Evolutionary conservation across 2,797 vertebrate genomes (phyloP).

Genomic region (Pristis pectinata): DNA sequence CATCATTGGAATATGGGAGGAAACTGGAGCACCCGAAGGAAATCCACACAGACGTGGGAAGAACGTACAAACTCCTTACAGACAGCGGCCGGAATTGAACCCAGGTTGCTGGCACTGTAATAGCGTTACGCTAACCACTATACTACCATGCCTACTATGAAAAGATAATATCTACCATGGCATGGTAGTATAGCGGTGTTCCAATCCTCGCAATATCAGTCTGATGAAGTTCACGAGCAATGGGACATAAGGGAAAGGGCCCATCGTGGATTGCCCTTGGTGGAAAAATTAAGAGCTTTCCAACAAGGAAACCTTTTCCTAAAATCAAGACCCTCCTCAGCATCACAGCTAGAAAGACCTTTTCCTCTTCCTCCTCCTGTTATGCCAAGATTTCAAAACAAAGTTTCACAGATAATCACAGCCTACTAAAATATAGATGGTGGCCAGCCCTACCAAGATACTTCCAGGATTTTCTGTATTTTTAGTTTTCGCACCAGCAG

Average conservation of each 20-base stretch:
- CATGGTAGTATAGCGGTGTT: no score
- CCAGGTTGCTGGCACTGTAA: no score
- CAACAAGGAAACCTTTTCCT: not conserved
- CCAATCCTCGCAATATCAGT: no score
- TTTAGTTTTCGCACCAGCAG: not conserved
- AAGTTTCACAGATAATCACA: not conserved
- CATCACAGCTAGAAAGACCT: not conserved
- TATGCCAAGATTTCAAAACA: not conserved
- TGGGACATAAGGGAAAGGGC: not conserved
- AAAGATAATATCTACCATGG: no score
- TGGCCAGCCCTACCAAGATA: not conserved
- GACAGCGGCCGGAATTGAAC: no score
- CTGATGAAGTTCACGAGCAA: not conserved
- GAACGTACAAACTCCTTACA: no score
- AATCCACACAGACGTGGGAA: no score
- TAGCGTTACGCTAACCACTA: no score
- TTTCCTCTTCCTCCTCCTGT: not conserved
- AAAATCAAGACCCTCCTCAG: not conserved
- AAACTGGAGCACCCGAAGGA: no score
- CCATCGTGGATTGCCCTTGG: not conserved
- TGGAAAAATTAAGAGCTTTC: not conserved
- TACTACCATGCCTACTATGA: no score
- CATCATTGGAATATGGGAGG: no score
- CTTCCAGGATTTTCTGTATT: not conserved
- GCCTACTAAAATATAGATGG: not conserved